Evolutionary conservation across 2,888 invertebrate species (phyloP).

Genomic region (Apamea epomidion): DNA sequence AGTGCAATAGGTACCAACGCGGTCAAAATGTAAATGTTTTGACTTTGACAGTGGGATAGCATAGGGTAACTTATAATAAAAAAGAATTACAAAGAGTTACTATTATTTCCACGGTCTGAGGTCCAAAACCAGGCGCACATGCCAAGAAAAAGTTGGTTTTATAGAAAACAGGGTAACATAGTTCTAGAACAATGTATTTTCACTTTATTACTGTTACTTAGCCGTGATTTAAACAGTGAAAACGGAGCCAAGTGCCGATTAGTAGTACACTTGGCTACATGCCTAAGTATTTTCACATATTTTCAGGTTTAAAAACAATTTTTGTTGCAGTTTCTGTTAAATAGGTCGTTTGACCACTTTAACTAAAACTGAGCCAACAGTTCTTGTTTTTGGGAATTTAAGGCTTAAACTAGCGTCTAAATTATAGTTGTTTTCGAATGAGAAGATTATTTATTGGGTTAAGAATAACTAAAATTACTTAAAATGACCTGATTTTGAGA

Average conservation of each 20-base stretch:
- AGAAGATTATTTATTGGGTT: background rate
- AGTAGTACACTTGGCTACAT: slow-evolving; percentile 35
- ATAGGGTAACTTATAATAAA: no score
- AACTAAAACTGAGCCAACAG: slow-evolving; percentile 10
- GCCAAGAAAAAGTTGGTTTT: slow-evolving; percentile 34
- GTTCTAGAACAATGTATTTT: slow-evolving; percentile 32
- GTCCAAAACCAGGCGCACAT: background rate
- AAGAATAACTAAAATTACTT: no score
- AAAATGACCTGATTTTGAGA: no score
- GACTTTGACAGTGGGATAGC: no score
- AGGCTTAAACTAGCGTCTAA: background rate
- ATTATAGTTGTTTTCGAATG: background rate
- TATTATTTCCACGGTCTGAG: background rate
- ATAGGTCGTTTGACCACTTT: slow-evolving; percentile 27
- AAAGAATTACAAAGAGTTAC: background rate
- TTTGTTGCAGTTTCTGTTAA: slow-evolving; percentile 20
- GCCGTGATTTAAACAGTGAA: slow-evolving; percentile 46
- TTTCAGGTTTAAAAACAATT: slow-evolving; percentile 41
- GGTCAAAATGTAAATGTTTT: no score
- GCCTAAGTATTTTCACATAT: slow-evolving; percentile 42
- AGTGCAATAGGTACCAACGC: no score
- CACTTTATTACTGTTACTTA: slow-evolving; percentile 37
- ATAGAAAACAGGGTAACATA: background rate
- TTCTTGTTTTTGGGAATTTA: slow-evolving; percentile 9
- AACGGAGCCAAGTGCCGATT: slow-evolving; percentile 47